Conservation (phyloP, 2,113 vertebrate genomes). For the Misgurnus anguillicaudatus region DNA sequence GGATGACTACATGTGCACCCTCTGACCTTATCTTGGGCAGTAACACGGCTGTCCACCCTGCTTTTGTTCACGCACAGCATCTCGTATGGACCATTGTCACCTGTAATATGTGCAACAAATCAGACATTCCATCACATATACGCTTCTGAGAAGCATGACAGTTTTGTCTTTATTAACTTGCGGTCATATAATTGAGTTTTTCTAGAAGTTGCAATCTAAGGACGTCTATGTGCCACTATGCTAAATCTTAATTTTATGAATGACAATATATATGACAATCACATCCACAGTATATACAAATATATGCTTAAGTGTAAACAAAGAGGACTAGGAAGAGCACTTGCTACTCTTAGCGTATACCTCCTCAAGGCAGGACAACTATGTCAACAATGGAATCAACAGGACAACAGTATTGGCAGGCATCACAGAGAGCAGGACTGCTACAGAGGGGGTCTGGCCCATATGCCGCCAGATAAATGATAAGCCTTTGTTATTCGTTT, state of each 20-base stretch:
- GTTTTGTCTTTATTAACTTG: conserved; percentile 25
- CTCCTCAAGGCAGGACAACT: conserved; percentile 50
- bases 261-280: neutral
- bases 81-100: conserved; percentile 29
- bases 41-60: conserved; percentile 40
- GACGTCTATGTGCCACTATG: neutral
- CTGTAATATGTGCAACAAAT: conserved; percentile 33
- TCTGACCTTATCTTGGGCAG: conserved; percentile 42
- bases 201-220: neutral
- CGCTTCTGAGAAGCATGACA: conserved; percentile 14
- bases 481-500: conserved; percentile 59
- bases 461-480: conserved; percentile 60
- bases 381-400: conserved; percentile 49
- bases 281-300: conserved; percentile 7
- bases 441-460: conserved; percentile 58
- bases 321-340: neutral
- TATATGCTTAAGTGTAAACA: conserved; percentile 16
- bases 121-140: conserved; percentile 30
- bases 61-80: conserved; percentile 30
- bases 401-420: conserved; percentile 47
- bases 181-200: neutral
- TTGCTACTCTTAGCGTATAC: conserved; percentile 33
- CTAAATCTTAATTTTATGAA: neutral
- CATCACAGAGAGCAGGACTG: conserved; percentile 45
- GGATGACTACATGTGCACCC: conserved; percentile 45